These are phyloP conservation scores for Prietella phreatophila DNA, from an alignment of 2,113 vertebrate genomes.

Conservation along the genomic window DNA sequence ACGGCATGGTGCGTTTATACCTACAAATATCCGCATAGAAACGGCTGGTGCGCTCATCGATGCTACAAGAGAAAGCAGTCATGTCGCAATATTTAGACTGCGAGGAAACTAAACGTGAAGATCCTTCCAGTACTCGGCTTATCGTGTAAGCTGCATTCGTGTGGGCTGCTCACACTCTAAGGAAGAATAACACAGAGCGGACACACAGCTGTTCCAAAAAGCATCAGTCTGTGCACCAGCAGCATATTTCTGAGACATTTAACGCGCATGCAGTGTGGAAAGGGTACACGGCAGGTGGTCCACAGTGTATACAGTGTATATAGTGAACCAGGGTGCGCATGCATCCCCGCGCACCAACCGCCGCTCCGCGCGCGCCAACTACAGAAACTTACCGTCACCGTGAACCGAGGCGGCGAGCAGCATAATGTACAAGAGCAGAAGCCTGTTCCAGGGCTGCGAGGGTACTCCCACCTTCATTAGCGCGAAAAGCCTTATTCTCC, in stretches of 20 bases:
- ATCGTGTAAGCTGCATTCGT: background rate
- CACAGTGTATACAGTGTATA: background rate
- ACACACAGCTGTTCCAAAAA: background rate
- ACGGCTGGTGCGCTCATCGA: background rate
- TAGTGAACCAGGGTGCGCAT: background rate
- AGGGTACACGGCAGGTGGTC: background rate
- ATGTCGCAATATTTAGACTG: constrained; percentile 4
- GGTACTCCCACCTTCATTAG: constrained; percentile 77
- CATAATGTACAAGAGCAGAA: constrained; percentile 86
- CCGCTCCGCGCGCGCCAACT: constrained; percentile 9
- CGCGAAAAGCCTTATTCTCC: constrained; percentile 76
- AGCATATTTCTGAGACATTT: background rate
- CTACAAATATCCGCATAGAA: background rate
- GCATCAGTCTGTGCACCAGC: no score
- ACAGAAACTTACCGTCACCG: constrained; percentile 84
- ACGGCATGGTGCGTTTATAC: background rate
- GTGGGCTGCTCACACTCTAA: background rate
- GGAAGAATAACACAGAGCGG: background rate
- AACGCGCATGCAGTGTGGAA: background rate
- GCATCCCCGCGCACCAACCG: background rate
- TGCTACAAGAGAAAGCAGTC: background rate
- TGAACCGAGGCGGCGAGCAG: constrained; percentile 82
- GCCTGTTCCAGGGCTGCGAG: constrained; percentile 83
- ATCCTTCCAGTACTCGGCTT: background rate
- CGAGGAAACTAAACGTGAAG: background rate